Evolutionary conservation across 2,113 vertebrate species (phyloP).

Genomic region (Naja naja): DNA sequence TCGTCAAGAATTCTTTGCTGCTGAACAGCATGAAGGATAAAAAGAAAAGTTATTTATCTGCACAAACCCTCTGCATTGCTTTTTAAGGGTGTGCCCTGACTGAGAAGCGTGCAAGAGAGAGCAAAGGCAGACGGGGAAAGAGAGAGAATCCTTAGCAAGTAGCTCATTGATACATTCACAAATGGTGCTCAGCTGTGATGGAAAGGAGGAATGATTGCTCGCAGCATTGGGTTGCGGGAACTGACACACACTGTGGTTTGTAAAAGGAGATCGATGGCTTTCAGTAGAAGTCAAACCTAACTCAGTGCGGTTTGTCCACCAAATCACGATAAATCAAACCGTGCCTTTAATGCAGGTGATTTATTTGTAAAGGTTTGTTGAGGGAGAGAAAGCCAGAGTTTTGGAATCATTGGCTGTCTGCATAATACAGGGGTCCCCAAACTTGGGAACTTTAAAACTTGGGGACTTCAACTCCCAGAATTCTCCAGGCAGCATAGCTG

Average conservation of each 20-base stretch:
- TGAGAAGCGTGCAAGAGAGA: background rate
- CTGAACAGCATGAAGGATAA: background rate
- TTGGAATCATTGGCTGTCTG: background rate
- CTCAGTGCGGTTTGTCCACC: background rate
- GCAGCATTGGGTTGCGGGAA: background rate
- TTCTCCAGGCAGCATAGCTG: no score
- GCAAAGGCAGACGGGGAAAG: background rate
- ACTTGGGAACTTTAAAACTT: no score
- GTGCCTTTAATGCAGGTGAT: background rate
- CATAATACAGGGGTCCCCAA: background rate
- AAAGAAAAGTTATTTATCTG: background rate
- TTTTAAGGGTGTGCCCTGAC: background rate
- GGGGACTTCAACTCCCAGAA: no score
- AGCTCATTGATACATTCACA: background rate
- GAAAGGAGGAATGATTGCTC: background rate
- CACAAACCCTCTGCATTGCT: background rate
- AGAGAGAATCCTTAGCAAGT: background rate
- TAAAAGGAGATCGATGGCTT: background rate
- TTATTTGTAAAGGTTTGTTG: background rate
- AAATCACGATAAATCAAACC: background rate
- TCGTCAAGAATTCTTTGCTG: background rate
- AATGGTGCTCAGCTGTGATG: background rate
- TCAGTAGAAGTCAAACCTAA: background rate
- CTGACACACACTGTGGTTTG: background rate
- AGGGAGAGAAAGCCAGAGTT: background rate